Evolutionary conservation across 2,888 invertebrate genomes (phyloP).

Genomic region (Pecten maximus): DNA sequence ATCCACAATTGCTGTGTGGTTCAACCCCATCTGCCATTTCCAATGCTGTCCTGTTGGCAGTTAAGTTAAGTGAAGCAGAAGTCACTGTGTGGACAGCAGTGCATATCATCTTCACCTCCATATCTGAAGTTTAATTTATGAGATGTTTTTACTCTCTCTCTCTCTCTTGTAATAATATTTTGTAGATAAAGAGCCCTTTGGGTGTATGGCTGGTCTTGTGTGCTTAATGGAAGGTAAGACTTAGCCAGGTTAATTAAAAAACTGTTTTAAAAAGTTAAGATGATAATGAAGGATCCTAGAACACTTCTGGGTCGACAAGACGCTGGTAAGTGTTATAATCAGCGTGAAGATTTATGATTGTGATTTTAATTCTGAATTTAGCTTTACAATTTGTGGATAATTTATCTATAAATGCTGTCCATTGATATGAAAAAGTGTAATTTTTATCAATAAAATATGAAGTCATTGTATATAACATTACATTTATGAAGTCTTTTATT

Average conservation of each 20-base stretch:
- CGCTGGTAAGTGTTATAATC: constrained; percentile 18
- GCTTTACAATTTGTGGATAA: background rate
- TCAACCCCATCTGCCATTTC: background rate
- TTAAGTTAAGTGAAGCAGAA: background rate
- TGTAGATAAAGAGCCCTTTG: constrained; percentile 29
- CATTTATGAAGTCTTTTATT: background rate
- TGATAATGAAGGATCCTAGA: background rate
- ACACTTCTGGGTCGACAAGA: background rate
- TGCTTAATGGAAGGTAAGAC: constrained; percentile 1
- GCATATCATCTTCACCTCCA: background rate
- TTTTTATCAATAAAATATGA: constrained; percentile 30
- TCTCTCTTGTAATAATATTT: background rate
- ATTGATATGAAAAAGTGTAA: background rate
- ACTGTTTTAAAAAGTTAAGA: background rate
- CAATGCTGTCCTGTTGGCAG: background rate
- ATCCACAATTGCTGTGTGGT: background rate
- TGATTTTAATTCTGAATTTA: background rate
- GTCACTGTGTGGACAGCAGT: background rate
- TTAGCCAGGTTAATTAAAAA: background rate
- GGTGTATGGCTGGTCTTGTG: constrained; percentile 24
- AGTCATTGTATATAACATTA: background rate
- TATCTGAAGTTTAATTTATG: background rate
- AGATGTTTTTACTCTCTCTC: background rate
- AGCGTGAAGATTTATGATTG: background rate
- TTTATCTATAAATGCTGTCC: background rate